A percentile compares a stretch with the other conserved stretches of the same genome.
Conservation (phyloP, 2,888 invertebrate species). For the Synergus gifuensis region DNA sequence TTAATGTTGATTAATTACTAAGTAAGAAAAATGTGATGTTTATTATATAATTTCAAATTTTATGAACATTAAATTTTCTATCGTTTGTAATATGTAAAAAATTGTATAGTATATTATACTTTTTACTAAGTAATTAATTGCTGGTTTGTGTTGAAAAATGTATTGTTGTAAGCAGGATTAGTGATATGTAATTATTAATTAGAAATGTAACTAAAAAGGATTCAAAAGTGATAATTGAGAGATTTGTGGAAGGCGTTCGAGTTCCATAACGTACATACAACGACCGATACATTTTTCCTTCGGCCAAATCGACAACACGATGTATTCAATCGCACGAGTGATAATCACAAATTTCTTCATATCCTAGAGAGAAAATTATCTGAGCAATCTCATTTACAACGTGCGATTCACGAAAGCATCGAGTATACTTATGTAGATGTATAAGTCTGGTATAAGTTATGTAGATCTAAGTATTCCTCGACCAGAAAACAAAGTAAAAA, state of each 20-base stretch:
- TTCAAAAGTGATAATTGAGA: not conserved
- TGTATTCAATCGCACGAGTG: conserved; percentile 41
- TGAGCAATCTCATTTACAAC: conserved; percentile 48
- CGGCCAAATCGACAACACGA: conserved; percentile 8
- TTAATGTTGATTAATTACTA: not conserved
- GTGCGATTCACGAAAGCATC: conserved; percentile 54
- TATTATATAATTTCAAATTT: not conserved
- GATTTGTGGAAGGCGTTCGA: conserved; percentile 12
- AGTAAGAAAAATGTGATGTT: not conserved
- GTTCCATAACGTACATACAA: conserved; percentile 34
- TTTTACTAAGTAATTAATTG: conserved; percentile 41
- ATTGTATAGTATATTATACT: conserved; percentile 38
- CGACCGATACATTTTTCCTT: conserved; percentile 37
- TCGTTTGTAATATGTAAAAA: not conserved
- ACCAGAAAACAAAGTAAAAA: conserved; percentile 64
- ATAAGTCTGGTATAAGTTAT: too few relatives aligned
- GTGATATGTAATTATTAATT: not conserved
- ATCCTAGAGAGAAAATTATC: conserved; percentile 17
- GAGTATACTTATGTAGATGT: conserved; percentile 53
- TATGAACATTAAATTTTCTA: not conserved
- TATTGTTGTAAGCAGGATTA: not conserved
- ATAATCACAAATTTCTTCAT: conserved; percentile 39
- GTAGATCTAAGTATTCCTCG: conserved; percentile 61
- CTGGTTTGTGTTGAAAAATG: not conserved
- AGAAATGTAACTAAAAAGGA: not conserved